These are phyloP conservation scores for Tethya wilhelma DNA, from an alignment of 37 sponge, comb jelly and placozoan species.

Conservation along the genomic window DNA sequence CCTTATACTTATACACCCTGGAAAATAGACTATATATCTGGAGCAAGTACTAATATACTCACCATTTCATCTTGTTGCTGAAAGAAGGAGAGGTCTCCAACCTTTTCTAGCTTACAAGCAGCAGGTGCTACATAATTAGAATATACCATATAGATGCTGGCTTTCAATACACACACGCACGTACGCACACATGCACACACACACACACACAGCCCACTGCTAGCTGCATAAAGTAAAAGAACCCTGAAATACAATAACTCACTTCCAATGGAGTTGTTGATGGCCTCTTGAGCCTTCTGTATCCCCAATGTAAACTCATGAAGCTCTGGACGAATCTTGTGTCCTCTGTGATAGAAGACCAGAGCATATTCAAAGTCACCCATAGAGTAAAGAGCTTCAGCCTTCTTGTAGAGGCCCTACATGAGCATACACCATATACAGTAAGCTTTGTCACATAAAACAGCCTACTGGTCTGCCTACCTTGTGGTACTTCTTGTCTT, in stretches of 20 bases:
- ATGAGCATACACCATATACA: neutral
- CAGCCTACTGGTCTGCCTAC: too few species aligned
- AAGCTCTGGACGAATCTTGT: slow-evolving; percentile 92
- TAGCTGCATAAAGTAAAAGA: neutral
- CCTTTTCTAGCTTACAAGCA: slow-evolving; percentile 85
- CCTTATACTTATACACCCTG: neutral
- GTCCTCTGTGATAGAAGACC: slow-evolving; percentile 93
- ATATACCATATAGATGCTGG: neutral
- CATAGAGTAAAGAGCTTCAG: slow-evolving; percentile 93
- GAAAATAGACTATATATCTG: neutral
- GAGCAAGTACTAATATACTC: slow-evolving; percentile 8
- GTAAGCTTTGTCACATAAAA: neutral
- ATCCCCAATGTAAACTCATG: slow-evolving; percentile 93
- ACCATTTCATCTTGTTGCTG: slow-evolving; percentile 83
- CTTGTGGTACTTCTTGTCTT: slow-evolving; percentile 80
- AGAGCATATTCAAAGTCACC: slow-evolving; percentile 98
- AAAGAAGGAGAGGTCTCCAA: slow-evolving; percentile 93
- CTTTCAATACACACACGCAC: neutral
- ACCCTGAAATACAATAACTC: neutral
- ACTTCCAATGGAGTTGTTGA: slow-evolving; percentile 97
- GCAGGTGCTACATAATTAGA: slow-evolving; percentile 68
- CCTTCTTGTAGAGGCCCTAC: slow-evolving; percentile 92
- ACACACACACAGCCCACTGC: neutral
- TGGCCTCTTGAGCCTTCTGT: slow-evolving; percentile 98
- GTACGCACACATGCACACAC: slow-evolving; percentile 1